A percentile compares a stretch with the other conserved stretches of the same genome.
These are phyloP conservation scores for Ganaspis brasiliensis DNA, from an alignment of 2,888 invertebrate genomes.

Conservation along the genomic window DNA sequence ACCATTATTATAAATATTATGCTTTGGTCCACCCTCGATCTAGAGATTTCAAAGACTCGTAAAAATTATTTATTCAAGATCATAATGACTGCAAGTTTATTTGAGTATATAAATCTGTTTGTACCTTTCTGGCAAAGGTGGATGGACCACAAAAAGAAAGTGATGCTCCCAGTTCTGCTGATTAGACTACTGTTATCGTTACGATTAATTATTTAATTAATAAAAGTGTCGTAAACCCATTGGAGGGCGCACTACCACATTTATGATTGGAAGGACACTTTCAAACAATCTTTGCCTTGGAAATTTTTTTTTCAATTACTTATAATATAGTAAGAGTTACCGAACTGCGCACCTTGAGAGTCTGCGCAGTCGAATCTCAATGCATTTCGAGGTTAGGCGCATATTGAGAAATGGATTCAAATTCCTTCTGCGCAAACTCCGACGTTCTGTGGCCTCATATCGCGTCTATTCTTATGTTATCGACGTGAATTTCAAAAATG, in stretches of 20 bases:
- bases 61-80: conserved; percentile 31
- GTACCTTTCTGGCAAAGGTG: conserved; percentile 49
- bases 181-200: conserved; percentile 34
- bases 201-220: background rate
- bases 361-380: background rate
- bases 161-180: conserved; percentile 59
- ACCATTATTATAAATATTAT: conserved; percentile 50
- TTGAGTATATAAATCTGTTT: conserved; percentile 45
- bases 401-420: background rate
- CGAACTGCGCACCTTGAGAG: too few relatives aligned
- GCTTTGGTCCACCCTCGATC: conserved; percentile 62
- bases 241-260: conserved; percentile 62
- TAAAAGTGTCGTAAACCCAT: conserved; percentile 60
- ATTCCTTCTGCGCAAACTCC: background rate
- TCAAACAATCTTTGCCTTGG: conserved; percentile 69
- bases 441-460: background rate
- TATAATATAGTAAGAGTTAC: conserved; percentile 18
- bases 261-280: conserved; percentile 73
- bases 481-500: background rate
- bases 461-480: background rate
- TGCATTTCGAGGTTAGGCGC: background rate
- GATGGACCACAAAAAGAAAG: conserved; percentile 63
- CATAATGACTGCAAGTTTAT: conserved; percentile 46
- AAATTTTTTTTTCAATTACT: conserved; percentile 18
- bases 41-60: conserved; percentile 5